Percentiles rank a stretch among this genome's conserved stretches.
Conservation (phyloP, 2,888 invertebrate genomes). For the Steinernema carpocapsae region DNA sequence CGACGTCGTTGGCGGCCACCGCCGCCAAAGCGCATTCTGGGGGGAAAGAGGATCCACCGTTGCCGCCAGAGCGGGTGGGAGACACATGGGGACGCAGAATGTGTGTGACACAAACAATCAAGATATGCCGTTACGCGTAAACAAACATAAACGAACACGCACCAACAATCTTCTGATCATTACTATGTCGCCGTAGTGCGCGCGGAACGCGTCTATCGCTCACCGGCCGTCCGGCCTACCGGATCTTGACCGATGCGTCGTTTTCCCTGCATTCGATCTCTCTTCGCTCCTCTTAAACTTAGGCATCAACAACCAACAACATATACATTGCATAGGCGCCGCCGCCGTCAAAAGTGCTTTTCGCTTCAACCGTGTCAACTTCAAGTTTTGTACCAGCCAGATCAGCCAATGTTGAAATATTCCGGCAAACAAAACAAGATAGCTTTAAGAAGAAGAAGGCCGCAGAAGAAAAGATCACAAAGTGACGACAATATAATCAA, state of each 20-base stretch:
- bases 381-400: no score
- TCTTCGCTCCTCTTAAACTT: not conserved
- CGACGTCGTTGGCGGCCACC: slow-evolving; percentile 3
- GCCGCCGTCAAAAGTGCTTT: no score
- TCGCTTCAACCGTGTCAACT: no score
- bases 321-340: not conserved
- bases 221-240: not conserved
- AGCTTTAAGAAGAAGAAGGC: no score
- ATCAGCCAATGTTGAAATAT: no score
- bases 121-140: slow-evolving; percentile 35
- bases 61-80: not conserved
- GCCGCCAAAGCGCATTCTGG: slow-evolving; percentile 1
- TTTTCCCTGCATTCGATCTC: not conserved
- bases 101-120: slow-evolving; percentile 29
- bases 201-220: no score
- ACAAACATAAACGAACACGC: slow-evolving; percentile 32
- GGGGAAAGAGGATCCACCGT: not conserved
- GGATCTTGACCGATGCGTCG: slow-evolving; percentile 6
- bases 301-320: slow-evolving; percentile 3
- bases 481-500: no score
- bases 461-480: no score
- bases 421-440: no score
- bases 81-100: not conserved
- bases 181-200: slow-evolving; percentile 8
- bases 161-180: slow-evolving; percentile 16